Conservation (phyloP, 1,140 invertebrate genomes). For the Polypedilum pembai region DNA sequence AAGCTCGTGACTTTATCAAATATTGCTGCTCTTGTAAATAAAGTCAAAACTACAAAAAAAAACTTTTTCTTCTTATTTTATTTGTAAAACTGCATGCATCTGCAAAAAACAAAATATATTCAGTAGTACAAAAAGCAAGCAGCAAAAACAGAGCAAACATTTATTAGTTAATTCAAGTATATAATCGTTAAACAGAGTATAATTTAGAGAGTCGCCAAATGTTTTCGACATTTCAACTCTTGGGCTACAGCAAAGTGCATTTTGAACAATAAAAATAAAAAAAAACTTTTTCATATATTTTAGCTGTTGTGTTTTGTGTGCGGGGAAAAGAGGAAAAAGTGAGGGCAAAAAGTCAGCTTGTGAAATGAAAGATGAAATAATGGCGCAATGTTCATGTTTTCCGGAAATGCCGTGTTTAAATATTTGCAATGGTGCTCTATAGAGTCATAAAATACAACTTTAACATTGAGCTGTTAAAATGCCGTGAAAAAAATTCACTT, state of each 20-base stretch:
- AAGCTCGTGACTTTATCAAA: too few relatives aligned
- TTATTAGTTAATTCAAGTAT: conserved; percentile 1
- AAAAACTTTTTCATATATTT: background rate
- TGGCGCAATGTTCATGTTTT: conserved; percentile 14
- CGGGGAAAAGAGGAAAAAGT: too few relatives aligned
- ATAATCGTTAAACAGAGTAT: conserved; percentile 10
- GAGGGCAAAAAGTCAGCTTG: background rate
- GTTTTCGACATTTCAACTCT: conserved; percentile 13
- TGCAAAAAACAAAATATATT: background rate
- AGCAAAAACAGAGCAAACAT: background rate
- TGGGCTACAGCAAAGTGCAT: background rate
- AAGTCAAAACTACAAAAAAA: too few relatives aligned
- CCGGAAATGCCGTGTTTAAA: conserved; percentile 11
- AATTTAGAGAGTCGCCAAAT: conserved; percentile 27
- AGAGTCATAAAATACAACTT: conserved; percentile 13
- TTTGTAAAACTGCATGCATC: background rate
- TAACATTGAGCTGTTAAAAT: too few relatives aligned
- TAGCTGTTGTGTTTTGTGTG: too few relatives aligned
- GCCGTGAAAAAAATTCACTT: background rate
- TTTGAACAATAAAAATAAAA: conserved; percentile 6
- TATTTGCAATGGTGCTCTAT: background rate
- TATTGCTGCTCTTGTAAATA: too few relatives aligned
- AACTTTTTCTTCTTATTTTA: background rate
- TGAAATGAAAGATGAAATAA: conserved; percentile 1
- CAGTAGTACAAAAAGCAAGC: background rate